Percentiles rank a stretch among this genome's conserved stretches.
phyloP scores from a whole-genome alignment of 2,113 vertebrate genomes.

The Okapia johnstoni region DNA sequence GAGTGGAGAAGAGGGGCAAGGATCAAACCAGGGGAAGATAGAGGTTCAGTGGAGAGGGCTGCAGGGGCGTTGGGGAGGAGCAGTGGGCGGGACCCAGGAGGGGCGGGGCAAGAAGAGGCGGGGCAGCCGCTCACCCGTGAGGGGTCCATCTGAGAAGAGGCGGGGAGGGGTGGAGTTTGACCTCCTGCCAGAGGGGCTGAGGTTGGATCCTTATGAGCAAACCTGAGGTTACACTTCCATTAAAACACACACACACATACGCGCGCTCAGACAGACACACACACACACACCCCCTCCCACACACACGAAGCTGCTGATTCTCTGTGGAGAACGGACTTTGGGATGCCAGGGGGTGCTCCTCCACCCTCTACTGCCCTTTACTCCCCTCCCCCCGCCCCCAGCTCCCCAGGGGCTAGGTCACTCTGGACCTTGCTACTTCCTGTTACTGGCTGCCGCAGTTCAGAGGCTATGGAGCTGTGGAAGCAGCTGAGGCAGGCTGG shows the following conservation, averaged over 20 bases:
- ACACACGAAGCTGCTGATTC: not conserved
- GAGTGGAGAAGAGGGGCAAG: not conserved
- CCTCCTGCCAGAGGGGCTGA: not conserved
- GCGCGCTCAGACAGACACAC: accelerated
- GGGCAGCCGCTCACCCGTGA: not conserved
- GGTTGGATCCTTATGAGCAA: not conserved
- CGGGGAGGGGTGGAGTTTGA: not conserved
- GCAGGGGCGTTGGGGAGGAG: not conserved
- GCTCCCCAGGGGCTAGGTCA: not conserved
- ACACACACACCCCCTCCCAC: not conserved
- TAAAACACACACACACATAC: not conserved
- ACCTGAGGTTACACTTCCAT: not conserved
- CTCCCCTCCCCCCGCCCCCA: not conserved
- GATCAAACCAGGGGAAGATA: not conserved
- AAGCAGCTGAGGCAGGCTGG: conserved; percentile 40
- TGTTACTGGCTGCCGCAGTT: not conserved
- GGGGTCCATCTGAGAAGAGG: not conserved
- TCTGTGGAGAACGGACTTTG: conserved; percentile 62
- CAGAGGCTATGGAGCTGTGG: conserved; percentile 64
- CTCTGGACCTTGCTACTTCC: conserved; percentile 59
- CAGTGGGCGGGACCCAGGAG: not conserved
- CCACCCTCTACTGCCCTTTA: not conserved
- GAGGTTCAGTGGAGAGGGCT: not conserved
- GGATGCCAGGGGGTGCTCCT: not conserved
- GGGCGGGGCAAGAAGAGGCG: not conserved